A percentile compares a stretch with the other conserved stretches of the same genome.
phyloP scores from a whole-genome alignment of 1,140 invertebrate species.

The Drosophila orena region DNA sequence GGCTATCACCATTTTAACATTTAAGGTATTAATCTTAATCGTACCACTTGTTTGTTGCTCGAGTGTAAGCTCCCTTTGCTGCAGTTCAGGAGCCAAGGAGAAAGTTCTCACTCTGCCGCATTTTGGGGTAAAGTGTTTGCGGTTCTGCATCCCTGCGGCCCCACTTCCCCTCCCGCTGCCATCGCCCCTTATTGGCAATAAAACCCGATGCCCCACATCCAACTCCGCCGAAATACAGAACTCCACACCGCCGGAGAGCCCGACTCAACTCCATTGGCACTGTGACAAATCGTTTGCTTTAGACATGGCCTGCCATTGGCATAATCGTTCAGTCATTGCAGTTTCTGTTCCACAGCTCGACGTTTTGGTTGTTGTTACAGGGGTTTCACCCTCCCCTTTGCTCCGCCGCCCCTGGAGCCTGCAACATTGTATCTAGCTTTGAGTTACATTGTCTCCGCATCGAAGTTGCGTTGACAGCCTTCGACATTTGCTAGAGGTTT shows the following conservation, averaged over 20 bases:
- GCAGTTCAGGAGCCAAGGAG: constrained; percentile 1
- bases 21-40: too few species aligned
- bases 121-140: constrained; percentile 65
- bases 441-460: constrained; percentile 77
- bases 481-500: constrained; percentile 54
- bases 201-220: constrained; percentile 47
- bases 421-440: constrained; percentile 73
- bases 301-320: constrained; percentile 72
- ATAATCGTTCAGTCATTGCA: constrained; percentile 80
- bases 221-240: constrained; percentile 6
- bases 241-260: constrained; percentile 19
- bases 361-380: background rate
- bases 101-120: constrained; percentile 15
- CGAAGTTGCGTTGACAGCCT: constrained; percentile 77
- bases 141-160: constrained; percentile 45
- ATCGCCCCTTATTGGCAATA: constrained; percentile 48
- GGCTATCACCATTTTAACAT: too few species aligned
- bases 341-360: constrained; percentile 59
- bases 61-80: constrained; percentile 6
- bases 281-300: constrained; percentile 81
- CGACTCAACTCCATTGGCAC: constrained; percentile 46
- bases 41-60: background rate
- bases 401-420: constrained; percentile 24
- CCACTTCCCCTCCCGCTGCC: background rate
- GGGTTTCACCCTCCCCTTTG: background rate